phyloP scores from a whole-genome alignment of 2,113 vertebrate genomes.

The Lutjanus erythropterus region DNA sequence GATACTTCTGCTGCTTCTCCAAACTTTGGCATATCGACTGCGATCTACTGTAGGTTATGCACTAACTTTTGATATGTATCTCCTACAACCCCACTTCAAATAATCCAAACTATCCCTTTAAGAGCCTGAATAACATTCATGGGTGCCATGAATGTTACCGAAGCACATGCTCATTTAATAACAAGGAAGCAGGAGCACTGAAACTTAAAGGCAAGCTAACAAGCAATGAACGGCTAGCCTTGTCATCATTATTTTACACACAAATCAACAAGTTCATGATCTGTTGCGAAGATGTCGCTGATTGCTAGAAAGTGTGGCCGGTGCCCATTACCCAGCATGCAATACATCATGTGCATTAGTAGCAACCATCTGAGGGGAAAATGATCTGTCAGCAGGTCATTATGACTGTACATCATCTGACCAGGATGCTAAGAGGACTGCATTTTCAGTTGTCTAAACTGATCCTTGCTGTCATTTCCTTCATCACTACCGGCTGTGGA shows the following conservation, averaged over 20 bases:
- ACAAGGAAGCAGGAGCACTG: slow-evolving; percentile 36
- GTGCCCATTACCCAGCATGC: slow-evolving; percentile 79
- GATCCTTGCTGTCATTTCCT: slow-evolving; percentile 52
- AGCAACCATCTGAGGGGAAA: slow-evolving; percentile 54
- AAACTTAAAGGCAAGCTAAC: slow-evolving; percentile 37
- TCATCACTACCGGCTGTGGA: slow-evolving; percentile 36
- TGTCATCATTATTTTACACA: slow-evolving; percentile 3
- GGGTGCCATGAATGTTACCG: slow-evolving; percentile 30
- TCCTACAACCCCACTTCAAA: too few relatives aligned
- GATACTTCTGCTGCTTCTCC: too few relatives aligned
- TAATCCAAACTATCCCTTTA: too few relatives aligned
- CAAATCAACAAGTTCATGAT: slow-evolving; percentile 36
- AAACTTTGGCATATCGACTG: too few relatives aligned
- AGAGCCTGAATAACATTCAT: slow-evolving; percentile 53
- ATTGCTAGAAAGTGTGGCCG: slow-evolving; percentile 53
- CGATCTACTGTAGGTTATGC: too few relatives aligned
- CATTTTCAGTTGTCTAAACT: slow-evolving; percentile 10
- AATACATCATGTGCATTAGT: slow-evolving; percentile 72
- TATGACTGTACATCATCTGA: slow-evolving; percentile 43
- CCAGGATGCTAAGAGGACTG: slow-evolving; percentile 12
- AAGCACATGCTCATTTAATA: slow-evolving; percentile 60
- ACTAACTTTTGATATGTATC: too few relatives aligned
- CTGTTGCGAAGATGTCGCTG: slow-evolving; percentile 16
- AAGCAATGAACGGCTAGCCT: slow-evolving; percentile 5
- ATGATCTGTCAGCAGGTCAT: slow-evolving; percentile 46